phyloP scores from a whole-genome alignment of 2,797 vertebrate species.

The Sebastes iracundus region DNA sequence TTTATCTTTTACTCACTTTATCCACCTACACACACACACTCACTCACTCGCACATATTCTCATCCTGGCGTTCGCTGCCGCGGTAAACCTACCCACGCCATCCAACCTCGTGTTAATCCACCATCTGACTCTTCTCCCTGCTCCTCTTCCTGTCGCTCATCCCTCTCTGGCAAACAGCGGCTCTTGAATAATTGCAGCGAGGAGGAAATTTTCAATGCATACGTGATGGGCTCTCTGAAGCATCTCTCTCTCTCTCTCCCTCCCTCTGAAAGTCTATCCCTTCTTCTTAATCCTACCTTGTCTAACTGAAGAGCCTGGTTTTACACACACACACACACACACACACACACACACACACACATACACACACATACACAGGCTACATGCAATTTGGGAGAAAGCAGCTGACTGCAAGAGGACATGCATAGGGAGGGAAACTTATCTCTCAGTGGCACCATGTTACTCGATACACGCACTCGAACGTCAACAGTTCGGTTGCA shows the following conservation, averaged over 20 bases:
- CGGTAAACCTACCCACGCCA: slow-evolving; percentile 57
- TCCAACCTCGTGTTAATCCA: slow-evolving; percentile 68
- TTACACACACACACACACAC: slow-evolving; percentile 33
- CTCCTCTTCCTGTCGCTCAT: slow-evolving; percentile 56
- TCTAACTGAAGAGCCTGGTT: slow-evolving; percentile 70
- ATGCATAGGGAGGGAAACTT: slow-evolving; percentile 65
- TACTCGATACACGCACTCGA: slow-evolving; percentile 51
- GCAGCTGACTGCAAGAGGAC: slow-evolving; percentile 49
- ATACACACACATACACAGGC: slow-evolving; percentile 18
- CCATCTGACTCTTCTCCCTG: slow-evolving; percentile 59
- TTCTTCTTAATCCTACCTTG: slow-evolving; percentile 79
- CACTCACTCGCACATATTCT: slow-evolving; percentile 21
- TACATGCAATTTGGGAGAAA: slow-evolving; percentile 50
- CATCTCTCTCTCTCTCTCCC: slow-evolving; percentile 48
- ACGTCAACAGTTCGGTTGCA: slow-evolving; percentile 33
- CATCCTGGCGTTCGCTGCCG: slow-evolving; percentile 26
- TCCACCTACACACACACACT: slow-evolving; percentile 26
- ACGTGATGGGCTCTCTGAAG: slow-evolving; percentile 81
- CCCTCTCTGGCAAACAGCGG: slow-evolving; percentile 72
- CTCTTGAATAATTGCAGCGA: slow-evolving; percentile 86
- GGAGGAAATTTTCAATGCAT: slow-evolving; percentile 86
- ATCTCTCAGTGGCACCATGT: slow-evolving; percentile 46
- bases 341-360: slow-evolving; percentile 19
- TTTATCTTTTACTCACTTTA: slow-evolving; percentile 72
- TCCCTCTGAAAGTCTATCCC: slow-evolving; percentile 75